Evolutionary conservation across 2,113 vertebrate genomes (phyloP), one percentile per base, ranked within the genome.

Genomic region (Trichechus manatus): DNA sequence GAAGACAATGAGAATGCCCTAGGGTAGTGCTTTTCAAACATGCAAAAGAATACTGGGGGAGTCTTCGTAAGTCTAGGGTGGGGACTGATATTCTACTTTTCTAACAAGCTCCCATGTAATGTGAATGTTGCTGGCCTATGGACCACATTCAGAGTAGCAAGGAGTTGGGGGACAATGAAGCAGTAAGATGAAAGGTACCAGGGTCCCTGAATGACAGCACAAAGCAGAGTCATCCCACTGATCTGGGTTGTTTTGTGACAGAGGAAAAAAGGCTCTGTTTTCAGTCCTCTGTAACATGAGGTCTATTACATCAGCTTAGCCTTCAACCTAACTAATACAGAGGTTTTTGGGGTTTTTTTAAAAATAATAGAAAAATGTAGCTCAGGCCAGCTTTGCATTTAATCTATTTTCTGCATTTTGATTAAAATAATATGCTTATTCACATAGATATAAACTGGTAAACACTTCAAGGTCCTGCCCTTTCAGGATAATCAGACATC

Each of bases 341-440:
- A 25, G 19, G 23, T 56, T 29, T 80, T 92, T 2, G 39, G 39
- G 39, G 50, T 56, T 74, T 66, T 66, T 25, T 10, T 53, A 53
- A 8, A 86, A 92, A 42, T 85, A 86, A 29, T 36, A 81, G 31
- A 90, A 59, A 10, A 27, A 31, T 75, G 1, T 53, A 82, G 19
- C 56, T 75, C 39, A 20, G 15, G 13, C 6, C 64, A 86, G 15
- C 74, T 89, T 83, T 75, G 29, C 27, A 70, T 9, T 59, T 50
- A 87, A 61, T 70, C 72, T 80, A 11, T 47, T 75, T 68, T n/a
- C n/a, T 91, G 10, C 7, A 81, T 79, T 91, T 92, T 68, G 75
- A 85, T 39, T 86, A 92, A 92, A 92, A 79, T 29, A 92, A 44
- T n/a, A 79, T 47, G n/a, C 13, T 86, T 94, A 36, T 44, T 93